Base-by-base conservation (phyloP, 2,113 vertebrate species). In the Falcunculus frontatus region DNA sequence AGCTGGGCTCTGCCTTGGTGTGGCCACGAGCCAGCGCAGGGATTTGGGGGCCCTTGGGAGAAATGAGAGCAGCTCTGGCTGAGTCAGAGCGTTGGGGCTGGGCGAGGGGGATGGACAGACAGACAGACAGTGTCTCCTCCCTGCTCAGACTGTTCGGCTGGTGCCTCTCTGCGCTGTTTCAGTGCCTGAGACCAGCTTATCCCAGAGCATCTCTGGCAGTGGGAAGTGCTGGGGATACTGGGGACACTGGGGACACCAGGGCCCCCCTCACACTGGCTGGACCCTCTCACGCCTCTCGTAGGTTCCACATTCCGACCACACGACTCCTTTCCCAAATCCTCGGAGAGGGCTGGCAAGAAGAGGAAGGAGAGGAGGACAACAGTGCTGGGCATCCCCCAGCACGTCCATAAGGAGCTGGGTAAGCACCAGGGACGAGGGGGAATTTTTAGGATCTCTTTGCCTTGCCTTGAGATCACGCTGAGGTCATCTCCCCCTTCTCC, bases 331-430 rank as follows among this genome's bases (percentile, higher is more conserved):
- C 97, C 98, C 64, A 99, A 98, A 94, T 98, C 98, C 33, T 96
- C 97, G 1, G 95, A 97, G 95, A 98, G 95, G 85, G 80, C 97
- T 4, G 97, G 97, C 79, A 99, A 98, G 92, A 98, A 98, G 49
- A 98, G 92, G 92, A 96, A 97, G 37, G 97, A 98, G 20, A 98
- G 99, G 95, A 98, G 99, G 84, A 99, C 99, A 0, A 99, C 99
- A 0, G 99, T 99, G 91, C 98, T 99, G 98, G 99, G 99, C 21
- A 98, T 99, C 74, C 99, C 99, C 9, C 99, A 99, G 80, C 99
- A 99, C 1, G 98, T 99, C 95, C 99, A 99, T 89, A 98, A 98
- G 91, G 99, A 99, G 87, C 98, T 99, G 7, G 99, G 99, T 99
- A 98, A 92, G 98, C 62, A 0, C 1, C 0, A 0, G 32, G 6